phyloP scores from a whole-genome alignment of 2,888 invertebrate genomes.

The Ornithoptera priamus region DNA sequence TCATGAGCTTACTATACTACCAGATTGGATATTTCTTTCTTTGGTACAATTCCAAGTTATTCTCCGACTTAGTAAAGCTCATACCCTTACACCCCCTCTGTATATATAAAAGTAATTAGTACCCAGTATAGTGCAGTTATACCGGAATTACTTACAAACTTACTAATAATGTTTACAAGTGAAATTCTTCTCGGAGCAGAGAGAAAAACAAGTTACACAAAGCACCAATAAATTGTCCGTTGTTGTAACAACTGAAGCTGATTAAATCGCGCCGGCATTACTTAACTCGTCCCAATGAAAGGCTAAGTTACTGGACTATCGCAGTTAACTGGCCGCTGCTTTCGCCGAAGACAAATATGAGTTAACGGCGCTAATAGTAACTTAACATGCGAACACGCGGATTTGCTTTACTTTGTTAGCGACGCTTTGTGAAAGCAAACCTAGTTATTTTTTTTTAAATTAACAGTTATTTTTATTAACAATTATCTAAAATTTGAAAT shows the following conservation, averaged over 20 bases:
- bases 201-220: neutral
- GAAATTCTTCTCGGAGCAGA: neutral
- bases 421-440: neutral
- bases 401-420: constrained; percentile 21
- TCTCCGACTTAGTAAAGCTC: too few relatives aligned
- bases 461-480: too few relatives aligned
- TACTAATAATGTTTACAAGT: too few relatives aligned
- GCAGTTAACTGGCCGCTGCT: constrained; percentile 35
- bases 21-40: too few relatives aligned
- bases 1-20: too few relatives aligned
- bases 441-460: too few relatives aligned
- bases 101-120: too few relatives aligned
- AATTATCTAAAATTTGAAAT: too few relatives aligned
- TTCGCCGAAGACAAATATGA: constrained; percentile 46
- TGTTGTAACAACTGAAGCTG: constrained; percentile 9
- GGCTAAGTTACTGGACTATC: constrained; percentile 32
- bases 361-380: constrained; percentile 39
- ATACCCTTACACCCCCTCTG: too few relatives aligned
- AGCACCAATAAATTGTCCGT: neutral
- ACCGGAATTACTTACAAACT: too few relatives aligned
- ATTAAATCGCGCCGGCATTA: constrained; percentile 15
- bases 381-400: constrained; percentile 43
- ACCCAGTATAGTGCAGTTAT: too few relatives aligned
- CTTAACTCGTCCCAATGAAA: constrained; percentile 18
- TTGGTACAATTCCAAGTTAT: too few relatives aligned